phyloP scores from a whole-genome alignment of 2,888 invertebrate species.

The Agelastica alni region DNA sequence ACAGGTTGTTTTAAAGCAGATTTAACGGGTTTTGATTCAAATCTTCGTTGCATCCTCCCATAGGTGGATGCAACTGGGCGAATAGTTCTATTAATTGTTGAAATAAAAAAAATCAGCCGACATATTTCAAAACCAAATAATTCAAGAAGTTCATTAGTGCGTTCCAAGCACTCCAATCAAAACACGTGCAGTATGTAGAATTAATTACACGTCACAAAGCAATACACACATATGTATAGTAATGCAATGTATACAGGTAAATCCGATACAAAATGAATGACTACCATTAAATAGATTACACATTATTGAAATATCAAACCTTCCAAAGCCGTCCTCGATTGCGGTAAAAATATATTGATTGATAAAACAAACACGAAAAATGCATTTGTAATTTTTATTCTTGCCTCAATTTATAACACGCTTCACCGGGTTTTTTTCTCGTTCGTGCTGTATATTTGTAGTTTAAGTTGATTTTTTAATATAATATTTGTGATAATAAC shows the following conservation, averaged over 20 bases:
- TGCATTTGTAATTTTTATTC: slow-evolving; percentile 48
- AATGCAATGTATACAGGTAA: slow-evolving; percentile 9
- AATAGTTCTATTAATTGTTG: too few species aligned
- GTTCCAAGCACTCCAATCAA: slow-evolving; percentile 21
- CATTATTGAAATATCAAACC: slow-evolving; percentile 39
- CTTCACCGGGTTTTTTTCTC: slow-evolving; percentile 2
- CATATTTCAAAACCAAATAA: too few species aligned
- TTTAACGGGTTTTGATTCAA: too few species aligned
- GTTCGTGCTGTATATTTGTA: too few species aligned
- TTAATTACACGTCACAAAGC: slow-evolving; percentile 26
- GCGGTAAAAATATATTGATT: slow-evolving; percentile 30
- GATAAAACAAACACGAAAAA: slow-evolving; percentile 42
- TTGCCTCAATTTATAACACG: slow-evolving; percentile 40
- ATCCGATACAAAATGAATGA: slow-evolving; percentile 31
- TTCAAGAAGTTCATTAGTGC: slow-evolving; percentile 22
- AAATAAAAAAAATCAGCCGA: too few species aligned
- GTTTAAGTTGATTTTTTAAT: too few species aligned
- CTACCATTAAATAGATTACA: slow-evolving; percentile 36
- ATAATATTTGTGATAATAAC: too few species aligned
- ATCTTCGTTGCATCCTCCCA: too few species aligned
- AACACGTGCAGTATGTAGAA: slow-evolving; percentile 21
- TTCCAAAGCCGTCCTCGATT: slow-evolving; percentile 28
- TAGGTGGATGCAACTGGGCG: too few species aligned
- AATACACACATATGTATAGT: slow-evolving; percentile 1
- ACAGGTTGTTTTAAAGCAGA: too few species aligned